Evolutionary conservation across 2,888 invertebrate genomes (phyloP).

Genomic region (Eilema griseolum): DNA sequence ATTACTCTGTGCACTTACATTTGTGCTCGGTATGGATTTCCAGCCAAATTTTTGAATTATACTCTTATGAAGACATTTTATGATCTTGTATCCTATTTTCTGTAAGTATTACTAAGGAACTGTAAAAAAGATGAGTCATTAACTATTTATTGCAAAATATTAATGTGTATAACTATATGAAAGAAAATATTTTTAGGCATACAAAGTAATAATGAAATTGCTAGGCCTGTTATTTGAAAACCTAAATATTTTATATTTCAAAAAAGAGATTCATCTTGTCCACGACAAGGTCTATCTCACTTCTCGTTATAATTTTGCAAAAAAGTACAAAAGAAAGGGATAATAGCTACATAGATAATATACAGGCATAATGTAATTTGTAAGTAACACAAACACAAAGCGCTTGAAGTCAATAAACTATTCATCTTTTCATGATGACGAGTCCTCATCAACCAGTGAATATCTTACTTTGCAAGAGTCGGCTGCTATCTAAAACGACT

Average conservation of each 20-base stretch:
- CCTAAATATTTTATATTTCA: too few species aligned
- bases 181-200: neutral
- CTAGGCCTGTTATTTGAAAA: too few species aligned
- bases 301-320: neutral
- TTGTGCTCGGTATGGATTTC: slow-evolving; percentile 68
- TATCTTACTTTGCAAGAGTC: slow-evolving; percentile 39
- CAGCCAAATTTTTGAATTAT: slow-evolving; percentile 84
- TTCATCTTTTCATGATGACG: slow-evolving; percentile 42
- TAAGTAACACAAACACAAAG: slow-evolving; percentile 35
- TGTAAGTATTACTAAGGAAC: slow-evolving; percentile 62
- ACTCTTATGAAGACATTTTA: slow-evolving; percentile 77
- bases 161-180: neutral
- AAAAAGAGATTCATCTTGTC: too few species aligned
- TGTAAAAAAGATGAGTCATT: neutral
- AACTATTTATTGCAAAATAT: neutral
- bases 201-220: neutral
- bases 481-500: slow-evolving; percentile 39
- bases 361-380: slow-evolving; percentile 20
- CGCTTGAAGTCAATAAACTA: slow-evolving; percentile 47
- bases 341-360: slow-evolving; percentile 1
- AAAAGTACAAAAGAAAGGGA: neutral
- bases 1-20: slow-evolving; percentile 73
- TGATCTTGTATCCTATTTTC: slow-evolving; percentile 72
- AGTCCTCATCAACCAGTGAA: slow-evolving; percentile 41
- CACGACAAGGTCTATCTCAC: neutral